phyloP scores from a whole-genome alignment of 2,888 invertebrate species.

The Schrankia costaestrigalis region DNA sequence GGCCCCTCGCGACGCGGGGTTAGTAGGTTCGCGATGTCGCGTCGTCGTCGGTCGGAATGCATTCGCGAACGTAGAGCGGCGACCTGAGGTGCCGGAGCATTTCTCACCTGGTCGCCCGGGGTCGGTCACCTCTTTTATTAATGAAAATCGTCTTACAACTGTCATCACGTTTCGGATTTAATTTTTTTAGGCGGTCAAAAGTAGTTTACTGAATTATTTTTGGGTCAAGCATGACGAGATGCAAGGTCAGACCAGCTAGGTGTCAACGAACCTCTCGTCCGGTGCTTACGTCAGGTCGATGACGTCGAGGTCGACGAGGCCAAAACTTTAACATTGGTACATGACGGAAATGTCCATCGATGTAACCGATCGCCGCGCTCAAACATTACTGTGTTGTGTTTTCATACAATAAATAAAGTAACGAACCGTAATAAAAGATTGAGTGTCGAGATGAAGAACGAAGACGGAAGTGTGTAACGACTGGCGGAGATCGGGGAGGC shows the following conservation, averaged over 20 bases:
- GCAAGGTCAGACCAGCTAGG: slow-evolving; percentile 72
- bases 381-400: slow-evolving; percentile 35
- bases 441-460: slow-evolving; percentile 61
- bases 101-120: slow-evolving; percentile 63
- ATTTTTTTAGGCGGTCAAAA: slow-evolving; percentile 25
- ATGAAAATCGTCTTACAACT: slow-evolving; percentile 34
- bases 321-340: slow-evolving; percentile 31
- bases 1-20: slow-evolving; percentile 77
- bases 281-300: slow-evolving; percentile 73
- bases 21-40: slow-evolving; percentile 80
- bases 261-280: slow-evolving; percentile 76
- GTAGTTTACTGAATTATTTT: slow-evolving; percentile 45
- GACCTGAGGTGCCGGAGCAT: slow-evolving; percentile 75
- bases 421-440: slow-evolving; percentile 37
- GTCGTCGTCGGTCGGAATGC: slow-evolving; percentile 78
- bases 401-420: slow-evolving; percentile 20
- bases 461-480: slow-evolving; percentile 73
- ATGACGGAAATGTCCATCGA: slow-evolving; percentile 8
- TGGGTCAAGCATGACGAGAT: slow-evolving; percentile 64
- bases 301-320: slow-evolving; percentile 64
- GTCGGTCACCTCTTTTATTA: slow-evolving; percentile 61
- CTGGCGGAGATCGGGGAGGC: slow-evolving; percentile 65
- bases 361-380: slow-evolving; percentile 15
- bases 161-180: slow-evolving; percentile 26
- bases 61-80: slow-evolving; percentile 79